Conservation (phyloP, 2,888 invertebrate genomes). For the Tenthredo mesomela region DNA sequence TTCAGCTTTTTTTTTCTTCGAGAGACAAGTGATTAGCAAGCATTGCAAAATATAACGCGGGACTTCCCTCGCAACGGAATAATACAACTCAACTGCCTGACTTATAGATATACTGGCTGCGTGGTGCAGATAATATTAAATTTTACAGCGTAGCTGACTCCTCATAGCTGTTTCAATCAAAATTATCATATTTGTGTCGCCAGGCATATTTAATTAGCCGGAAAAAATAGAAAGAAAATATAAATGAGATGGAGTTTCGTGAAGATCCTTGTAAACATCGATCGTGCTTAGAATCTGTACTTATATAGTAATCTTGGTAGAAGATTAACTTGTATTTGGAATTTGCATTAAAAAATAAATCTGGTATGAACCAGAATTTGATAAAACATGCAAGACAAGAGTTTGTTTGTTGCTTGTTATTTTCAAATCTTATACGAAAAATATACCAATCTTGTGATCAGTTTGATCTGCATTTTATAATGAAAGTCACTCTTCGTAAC, state of each 20-base stretch:
- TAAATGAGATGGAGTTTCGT: conserved; percentile 3
- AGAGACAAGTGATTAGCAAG: neutral
- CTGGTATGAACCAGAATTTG: neutral
- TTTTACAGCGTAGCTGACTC: neutral
- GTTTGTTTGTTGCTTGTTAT: neutral
- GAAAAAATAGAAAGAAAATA: conserved; percentile 7
- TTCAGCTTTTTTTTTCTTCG: neutral
- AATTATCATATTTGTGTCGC: conserved; percentile 29
- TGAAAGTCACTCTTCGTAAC: neutral
- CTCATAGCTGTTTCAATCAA: neutral
- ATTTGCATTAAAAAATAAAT: neutral
- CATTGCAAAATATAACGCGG: conserved; percentile 18
- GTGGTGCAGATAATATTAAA: neutral
- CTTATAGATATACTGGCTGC: neutral
- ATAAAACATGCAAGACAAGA: neutral
- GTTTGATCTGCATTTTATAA: neutral
- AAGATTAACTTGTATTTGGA: neutral
- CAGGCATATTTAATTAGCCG: conserved; percentile 26
- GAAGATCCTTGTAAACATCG: conserved; percentile 25
- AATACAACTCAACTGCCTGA: neutral
- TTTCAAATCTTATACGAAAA: neutral
- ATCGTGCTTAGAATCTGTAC: conserved; percentile 25
- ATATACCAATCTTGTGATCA: neutral
- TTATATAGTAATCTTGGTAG: neutral
- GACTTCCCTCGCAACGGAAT: neutral